These are phyloP conservation scores for Linyphia triangularis DNA, from an alignment of 2,888 invertebrate genomes.

Conservation along the genomic window DNA sequence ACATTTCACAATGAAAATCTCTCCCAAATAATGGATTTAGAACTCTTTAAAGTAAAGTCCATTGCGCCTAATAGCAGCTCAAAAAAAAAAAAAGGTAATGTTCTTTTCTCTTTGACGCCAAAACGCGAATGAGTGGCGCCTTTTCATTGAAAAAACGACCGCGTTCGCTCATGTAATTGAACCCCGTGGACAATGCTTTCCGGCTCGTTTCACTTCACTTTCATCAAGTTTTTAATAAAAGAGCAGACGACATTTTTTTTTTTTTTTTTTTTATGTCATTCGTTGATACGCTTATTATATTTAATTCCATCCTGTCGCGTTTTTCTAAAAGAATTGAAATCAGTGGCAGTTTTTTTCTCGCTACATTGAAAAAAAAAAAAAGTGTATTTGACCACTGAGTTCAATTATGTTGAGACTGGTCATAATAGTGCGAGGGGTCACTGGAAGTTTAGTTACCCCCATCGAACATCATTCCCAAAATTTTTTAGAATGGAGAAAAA, in stretches of 20 bases:
- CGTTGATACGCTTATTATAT: neutral
- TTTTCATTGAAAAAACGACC: neutral
- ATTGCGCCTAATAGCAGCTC: neutral
- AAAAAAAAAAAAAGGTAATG: neutral
- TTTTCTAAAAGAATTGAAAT: neutral
- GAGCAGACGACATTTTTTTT: neutral
- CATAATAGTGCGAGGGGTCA: too few relatives aligned
- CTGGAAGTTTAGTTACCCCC: too few relatives aligned
- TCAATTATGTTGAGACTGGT: too few relatives aligned
- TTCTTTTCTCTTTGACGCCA: neutral
- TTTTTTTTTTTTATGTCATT: too few relatives aligned
- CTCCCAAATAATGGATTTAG: neutral
- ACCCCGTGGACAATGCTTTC: slow-evolving; percentile 3
- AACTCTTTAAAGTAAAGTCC: neutral
- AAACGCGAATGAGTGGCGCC: neutral
- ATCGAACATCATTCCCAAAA: too few relatives aligned
- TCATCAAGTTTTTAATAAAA: neutral
- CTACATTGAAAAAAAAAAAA: too few relatives aligned
- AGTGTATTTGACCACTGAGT: too few relatives aligned
- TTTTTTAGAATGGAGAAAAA: too few relatives aligned
- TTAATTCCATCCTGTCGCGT: neutral
- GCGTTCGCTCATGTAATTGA: neutral
- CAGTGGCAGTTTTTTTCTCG: neutral
- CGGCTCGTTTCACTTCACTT: neutral
- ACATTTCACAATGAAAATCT: neutral